A percentile compares a stretch with the other conserved stretches of the same genome.
Conservation (phyloP, 2,888 invertebrate genomes). For the Drosophila borborema region DNA sequence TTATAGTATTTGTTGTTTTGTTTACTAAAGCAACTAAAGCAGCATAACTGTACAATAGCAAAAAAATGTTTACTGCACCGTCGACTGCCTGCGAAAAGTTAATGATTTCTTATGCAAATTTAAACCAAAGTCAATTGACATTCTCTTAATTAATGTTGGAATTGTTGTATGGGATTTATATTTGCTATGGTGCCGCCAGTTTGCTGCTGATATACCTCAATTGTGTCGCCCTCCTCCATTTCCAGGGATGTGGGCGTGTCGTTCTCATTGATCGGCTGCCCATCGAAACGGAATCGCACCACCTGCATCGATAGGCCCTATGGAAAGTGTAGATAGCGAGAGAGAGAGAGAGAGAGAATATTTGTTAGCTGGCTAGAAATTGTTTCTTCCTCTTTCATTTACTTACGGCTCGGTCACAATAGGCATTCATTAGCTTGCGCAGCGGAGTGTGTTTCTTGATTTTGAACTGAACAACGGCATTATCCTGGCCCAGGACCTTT, state of each 20-base stretch:
- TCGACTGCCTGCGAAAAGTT: background rate
- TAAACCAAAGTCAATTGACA: background rate
- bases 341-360: background rate
- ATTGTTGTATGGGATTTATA: background rate
- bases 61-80: slow-evolving; percentile 2
- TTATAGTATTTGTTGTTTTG: background rate
- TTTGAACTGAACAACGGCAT: slow-evolving; percentile 97
- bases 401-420: slow-evolving; percentile 15
- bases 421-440: slow-evolving; percentile 89
- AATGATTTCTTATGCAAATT: background rate
- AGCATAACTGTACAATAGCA: slow-evolving; percentile 12
- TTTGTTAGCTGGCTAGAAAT: background rate
- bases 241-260: slow-evolving; percentile 96
- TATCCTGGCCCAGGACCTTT: slow-evolving; percentile 92
- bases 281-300: slow-evolving; percentile 87
- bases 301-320: slow-evolving; percentile 8
- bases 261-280: slow-evolving; percentile 95
- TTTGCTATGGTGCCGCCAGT: background rate
- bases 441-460: slow-evolving; percentile 98
- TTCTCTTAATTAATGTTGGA: background rate
- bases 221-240: slow-evolving; percentile 97
- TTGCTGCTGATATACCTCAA: slow-evolving; percentile 14
- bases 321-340: background rate
- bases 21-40: slow-evolving; percentile 2
- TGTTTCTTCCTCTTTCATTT: background rate